Conservation (phyloP, 37 sponge, comb jelly and placozoan species). For the Ephydatia muelleri region DNA sequence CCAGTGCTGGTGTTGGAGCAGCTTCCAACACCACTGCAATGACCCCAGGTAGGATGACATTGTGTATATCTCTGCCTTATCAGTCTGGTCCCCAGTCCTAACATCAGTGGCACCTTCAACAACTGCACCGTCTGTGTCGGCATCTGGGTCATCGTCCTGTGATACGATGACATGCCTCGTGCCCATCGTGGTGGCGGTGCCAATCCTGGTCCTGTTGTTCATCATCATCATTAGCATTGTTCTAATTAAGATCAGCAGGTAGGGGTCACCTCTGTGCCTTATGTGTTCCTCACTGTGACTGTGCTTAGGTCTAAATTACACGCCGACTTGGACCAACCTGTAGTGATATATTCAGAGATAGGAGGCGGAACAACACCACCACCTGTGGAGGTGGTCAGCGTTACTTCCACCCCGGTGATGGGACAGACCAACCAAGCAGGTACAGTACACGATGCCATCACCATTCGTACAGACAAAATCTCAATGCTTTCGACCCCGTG, state of each 20-base stretch:
- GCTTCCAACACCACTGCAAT: background rate
- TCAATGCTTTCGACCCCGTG: too few relatives aligned
- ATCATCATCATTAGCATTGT: background rate
- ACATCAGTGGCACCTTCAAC: background rate
- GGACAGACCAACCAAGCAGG: background rate
- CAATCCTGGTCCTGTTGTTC: background rate
- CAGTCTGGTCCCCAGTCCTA: background rate
- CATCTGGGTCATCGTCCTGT: background rate
- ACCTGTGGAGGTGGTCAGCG: background rate
- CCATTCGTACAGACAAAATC: too few relatives aligned
- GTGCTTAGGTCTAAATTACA: background rate
- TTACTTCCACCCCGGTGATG: background rate
- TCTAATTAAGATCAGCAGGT: background rate
- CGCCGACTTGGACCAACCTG: background rate
- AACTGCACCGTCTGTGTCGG: background rate
- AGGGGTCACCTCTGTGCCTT: background rate
- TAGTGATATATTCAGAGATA: background rate
- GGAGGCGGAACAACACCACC: background rate
- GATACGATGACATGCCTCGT: background rate
- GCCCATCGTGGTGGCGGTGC: background rate
- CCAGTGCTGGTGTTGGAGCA: background rate
- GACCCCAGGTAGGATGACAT: background rate
- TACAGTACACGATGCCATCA: too few relatives aligned
- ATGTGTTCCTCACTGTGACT: background rate
- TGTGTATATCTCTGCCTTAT: background rate